Evolutionary conservation across 2,113 vertebrate genomes (phyloP), one percentile per base, ranked within the genome.

Genomic region (Poeciliopsis occidentalis): DNA sequence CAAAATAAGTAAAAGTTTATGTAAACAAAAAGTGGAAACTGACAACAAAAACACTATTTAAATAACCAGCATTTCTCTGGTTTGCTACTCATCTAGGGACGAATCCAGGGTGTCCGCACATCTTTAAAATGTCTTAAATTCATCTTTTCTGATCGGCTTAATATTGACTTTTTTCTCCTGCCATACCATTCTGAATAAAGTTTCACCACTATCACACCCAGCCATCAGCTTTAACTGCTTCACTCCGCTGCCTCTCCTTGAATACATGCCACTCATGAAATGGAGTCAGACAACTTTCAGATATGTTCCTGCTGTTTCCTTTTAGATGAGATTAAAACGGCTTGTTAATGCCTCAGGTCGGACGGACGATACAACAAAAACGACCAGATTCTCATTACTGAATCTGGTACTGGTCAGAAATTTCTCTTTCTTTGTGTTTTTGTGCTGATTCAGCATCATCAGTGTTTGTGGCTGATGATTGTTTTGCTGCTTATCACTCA

Each of bases 211-310:
- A 61, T 34, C 69, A 26, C 4, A 71, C 39, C 34, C 54, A 70
- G 27, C 26, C 54, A 26, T 5, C 51, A 0, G 37, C 22, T 66
- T 22, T 19, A 65, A 67, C 22, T 44, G 5, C 66, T 66, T 65
- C 22, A 57, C 24, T 34, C 61, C 30, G 51, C 27, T 67, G 1
- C 12, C 26, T 54, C 60, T 27, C n/a, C 44, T 67, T 62, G 0
- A 41, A n/a, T 24, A 29, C 47, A 60, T 31, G 19, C 30, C 51
- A 30, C n/a, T 47, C 64, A 76, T 65, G 54, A 79, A 69, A 70
- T 22, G 51, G 24, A 24, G 47, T 22, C 19, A 64, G 51, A 57
- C 34, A 3, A 7, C 2, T 37, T 26, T n/a, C 8, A 74, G 27
- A 71, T 22, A 24, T 37, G 13, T 39, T 69, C n/a, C 60, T 62